Percentiles rank a stretch among this genome's conserved stretches.
phyloP scores from a whole-genome alignment of 2,113 vertebrate genomes.

The Pelmatolapia mariae region DNA sequence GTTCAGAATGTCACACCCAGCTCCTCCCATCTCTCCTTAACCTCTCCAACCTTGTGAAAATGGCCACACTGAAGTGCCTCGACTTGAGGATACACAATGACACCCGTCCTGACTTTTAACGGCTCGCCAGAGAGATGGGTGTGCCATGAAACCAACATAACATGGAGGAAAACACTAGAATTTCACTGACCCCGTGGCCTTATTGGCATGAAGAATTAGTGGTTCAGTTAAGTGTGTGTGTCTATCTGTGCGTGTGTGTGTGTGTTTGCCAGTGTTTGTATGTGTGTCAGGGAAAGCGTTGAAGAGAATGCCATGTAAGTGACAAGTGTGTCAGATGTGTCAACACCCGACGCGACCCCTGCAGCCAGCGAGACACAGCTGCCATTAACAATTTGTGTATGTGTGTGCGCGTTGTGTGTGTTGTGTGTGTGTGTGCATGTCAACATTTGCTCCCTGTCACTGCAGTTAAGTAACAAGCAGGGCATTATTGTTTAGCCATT shows the following conservation, averaged over 20 bases:
- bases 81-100: background rate
- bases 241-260: background rate
- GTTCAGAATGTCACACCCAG: slow-evolving; percentile 65
- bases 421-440: background rate
- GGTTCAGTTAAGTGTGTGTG: background rate
- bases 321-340: slow-evolving; percentile 74
- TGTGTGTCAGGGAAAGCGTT: slow-evolving; percentile 53
- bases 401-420: background rate
- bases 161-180: background rate
- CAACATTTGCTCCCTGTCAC: slow-evolving; percentile 1
- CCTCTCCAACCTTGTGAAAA: slow-evolving; percentile 1
- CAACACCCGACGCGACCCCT: slow-evolving; percentile 65
- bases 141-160: background rate
- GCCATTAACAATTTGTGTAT: slow-evolving; percentile 60
- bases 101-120: background rate
- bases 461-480: background rate
- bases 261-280: background rate
- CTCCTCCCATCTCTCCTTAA: background rate
- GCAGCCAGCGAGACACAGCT: slow-evolving; percentile 56
- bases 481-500: background rate
- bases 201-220: background rate
- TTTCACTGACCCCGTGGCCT: background rate
- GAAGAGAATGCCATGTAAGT: slow-evolving; percentile 68
- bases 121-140: background rate
- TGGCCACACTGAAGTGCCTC: background rate